Conservation (phyloP, 2,113 vertebrate species). For the Trachemys scripta region DNA sequence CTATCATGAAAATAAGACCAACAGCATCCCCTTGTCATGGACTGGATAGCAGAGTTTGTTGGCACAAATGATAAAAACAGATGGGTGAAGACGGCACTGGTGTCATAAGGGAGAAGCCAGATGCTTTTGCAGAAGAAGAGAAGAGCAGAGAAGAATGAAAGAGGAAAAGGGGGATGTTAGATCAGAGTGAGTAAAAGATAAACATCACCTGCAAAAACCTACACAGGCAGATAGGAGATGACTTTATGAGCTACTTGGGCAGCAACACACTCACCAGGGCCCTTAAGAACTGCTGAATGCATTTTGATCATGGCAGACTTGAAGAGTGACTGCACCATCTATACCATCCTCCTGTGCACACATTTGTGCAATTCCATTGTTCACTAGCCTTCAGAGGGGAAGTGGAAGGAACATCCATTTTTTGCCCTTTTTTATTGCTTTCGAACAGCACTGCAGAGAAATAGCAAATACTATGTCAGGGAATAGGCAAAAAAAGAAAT, state of each 20-base stretch:
- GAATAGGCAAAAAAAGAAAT: neutral
- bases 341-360: neutral
- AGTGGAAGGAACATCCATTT: neutral
- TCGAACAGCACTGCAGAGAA: neutral
- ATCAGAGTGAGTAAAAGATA: neutral
- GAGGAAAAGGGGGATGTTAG: neutral
- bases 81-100: neutral
- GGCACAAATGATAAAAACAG: neutral
- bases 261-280: neutral
- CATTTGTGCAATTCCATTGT: neutral
- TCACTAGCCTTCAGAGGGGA: neutral
- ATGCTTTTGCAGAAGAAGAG: neutral
- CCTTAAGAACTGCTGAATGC: neutral
- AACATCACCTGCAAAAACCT: neutral
- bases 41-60: neutral
- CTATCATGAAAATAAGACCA: neutral
- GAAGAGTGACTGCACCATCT: neutral
- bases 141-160: neutral
- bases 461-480: neutral
- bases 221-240: neutral
- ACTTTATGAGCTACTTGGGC: fast-evolving
- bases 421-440: neutral
- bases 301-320: conserved; percentile 7
- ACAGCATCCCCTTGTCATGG: neutral
- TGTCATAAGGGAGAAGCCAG: conserved; percentile 9